These are phyloP conservation scores for Apostichopus leukothele DNA, from an alignment of 53 echinoderm and acorn worm species.

Conservation along the genomic window DNA sequence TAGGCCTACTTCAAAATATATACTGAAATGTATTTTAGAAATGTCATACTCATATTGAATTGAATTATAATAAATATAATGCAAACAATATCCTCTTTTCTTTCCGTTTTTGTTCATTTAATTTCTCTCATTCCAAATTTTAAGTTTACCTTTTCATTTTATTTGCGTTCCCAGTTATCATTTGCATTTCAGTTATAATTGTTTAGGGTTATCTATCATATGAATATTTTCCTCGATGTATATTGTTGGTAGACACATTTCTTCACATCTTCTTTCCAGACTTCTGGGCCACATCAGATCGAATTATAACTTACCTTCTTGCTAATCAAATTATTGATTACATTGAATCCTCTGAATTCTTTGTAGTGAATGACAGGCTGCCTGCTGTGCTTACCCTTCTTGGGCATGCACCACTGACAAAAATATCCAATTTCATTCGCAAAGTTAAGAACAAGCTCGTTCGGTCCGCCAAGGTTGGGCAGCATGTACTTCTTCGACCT, in stretches of 20 bases:
- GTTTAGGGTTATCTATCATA: background rate
- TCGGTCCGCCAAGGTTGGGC: slow-evolving; percentile 5
- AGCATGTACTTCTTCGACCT: background rate
- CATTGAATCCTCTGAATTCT: background rate
- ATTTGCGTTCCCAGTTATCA: background rate
- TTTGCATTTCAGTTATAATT: slow-evolving; percentile 12
- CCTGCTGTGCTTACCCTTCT: slow-evolving; percentile 14
- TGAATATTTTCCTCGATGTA: too few relatives aligned
- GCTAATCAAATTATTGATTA: slow-evolving; percentile 13
- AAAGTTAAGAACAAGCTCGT: slow-evolving; percentile 25
- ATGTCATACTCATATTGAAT: too few relatives aligned
- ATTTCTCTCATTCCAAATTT: too few relatives aligned
- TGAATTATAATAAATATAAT: too few relatives aligned
- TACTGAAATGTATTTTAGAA: too few relatives aligned
- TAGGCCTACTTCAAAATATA: too few relatives aligned
- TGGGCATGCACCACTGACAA: background rate
- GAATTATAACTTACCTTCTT: slow-evolving; percentile 9
- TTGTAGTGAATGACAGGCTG: slow-evolving; percentile 19
- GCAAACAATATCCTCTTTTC: too few relatives aligned
- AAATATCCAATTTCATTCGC: slow-evolving; percentile 31
- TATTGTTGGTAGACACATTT: background rate
- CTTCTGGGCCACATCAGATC: background rate
- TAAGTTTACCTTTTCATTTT: too few relatives aligned
- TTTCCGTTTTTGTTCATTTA: too few relatives aligned
- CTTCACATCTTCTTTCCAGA: slow-evolving; percentile 9